A percentile compares a stretch with the other conserved stretches of the same genome.
Conservation (phyloP, 2,113 vertebrate species). For the Brachyhypopomus gauderio region DNA sequence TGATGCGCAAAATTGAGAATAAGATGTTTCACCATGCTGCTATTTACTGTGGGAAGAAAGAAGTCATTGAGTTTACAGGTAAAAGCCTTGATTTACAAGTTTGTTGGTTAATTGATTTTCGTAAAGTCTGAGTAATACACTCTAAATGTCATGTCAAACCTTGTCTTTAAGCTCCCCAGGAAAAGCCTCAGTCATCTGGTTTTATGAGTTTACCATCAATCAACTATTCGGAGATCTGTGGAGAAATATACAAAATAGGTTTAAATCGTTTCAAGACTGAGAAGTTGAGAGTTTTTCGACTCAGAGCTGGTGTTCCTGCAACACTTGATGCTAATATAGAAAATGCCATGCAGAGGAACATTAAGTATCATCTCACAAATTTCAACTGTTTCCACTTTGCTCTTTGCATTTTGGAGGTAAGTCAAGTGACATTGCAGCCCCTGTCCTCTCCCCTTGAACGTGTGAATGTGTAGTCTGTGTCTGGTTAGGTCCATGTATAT, state of each 20-base stretch:
- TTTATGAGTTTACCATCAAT: too few species aligned
- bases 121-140: too few species aligned
- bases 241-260: background rate
- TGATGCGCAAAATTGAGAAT: background rate
- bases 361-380: background rate
- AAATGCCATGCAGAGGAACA: background rate
- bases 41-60: background rate
- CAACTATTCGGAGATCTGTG: too few species aligned
- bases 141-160: too few species aligned
- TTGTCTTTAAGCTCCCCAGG: background rate
- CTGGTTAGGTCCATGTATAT: too few species aligned
- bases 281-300: background rate
- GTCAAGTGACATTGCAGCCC: too few species aligned
- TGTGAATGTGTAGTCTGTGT: too few species aligned
- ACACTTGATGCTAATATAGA: background rate
- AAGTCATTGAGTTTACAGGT: background rate
- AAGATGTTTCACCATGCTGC: background rate
- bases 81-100: background rate
- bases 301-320: background rate
- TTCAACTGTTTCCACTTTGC: background rate
- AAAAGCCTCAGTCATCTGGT: too few species aligned
- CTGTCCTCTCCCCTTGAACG: too few species aligned
- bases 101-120: background rate
- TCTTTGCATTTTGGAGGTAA: slow-evolving; percentile 38
- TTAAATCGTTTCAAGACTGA: background rate